phyloP scores from a whole-genome alignment of 2,113 vertebrate genomes.

The Halcyon senegalensis region DNA sequence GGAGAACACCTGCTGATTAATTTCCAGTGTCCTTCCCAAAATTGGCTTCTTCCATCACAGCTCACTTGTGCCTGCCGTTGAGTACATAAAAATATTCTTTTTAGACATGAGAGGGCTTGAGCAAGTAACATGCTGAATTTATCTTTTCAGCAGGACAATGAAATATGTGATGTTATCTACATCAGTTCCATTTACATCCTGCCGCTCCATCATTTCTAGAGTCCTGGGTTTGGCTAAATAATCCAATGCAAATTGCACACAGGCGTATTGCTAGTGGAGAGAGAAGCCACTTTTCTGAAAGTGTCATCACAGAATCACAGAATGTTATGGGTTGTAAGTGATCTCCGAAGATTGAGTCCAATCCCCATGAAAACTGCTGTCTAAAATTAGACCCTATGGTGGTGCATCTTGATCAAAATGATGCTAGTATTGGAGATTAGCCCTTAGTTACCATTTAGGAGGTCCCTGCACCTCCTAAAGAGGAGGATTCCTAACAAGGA shows the following conservation, averaged over 20 bases:
- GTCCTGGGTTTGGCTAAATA: background rate
- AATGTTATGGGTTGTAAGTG: too few species aligned
- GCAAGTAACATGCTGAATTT: background rate
- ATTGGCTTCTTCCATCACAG: constrained; percentile 14
- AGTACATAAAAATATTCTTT: background rate
- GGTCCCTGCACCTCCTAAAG: background rate
- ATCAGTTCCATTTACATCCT: background rate
- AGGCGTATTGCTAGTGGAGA: background rate
- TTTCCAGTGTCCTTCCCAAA: constrained; percentile 23
- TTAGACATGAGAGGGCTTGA: constrained; percentile 8
- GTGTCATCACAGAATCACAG: too few species aligned
- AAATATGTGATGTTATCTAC: background rate
- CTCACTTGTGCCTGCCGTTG: constrained; percentile 5
- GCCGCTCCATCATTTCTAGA: background rate
- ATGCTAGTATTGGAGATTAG: background rate
- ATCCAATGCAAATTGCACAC: background rate
- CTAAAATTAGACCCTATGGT: background rate
- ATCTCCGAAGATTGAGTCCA: too few species aligned
- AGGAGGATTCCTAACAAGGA: background rate
- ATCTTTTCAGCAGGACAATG: constrained; percentile 2
- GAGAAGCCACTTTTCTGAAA: background rate
- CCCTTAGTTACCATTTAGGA: background rate
- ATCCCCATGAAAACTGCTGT: background rate
- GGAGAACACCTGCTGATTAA: constrained; percentile 20
- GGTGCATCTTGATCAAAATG: background rate